Base-by-base conservation (phyloP, 2,888 invertebrate species). In the Tinea semifulvella region DNA sequence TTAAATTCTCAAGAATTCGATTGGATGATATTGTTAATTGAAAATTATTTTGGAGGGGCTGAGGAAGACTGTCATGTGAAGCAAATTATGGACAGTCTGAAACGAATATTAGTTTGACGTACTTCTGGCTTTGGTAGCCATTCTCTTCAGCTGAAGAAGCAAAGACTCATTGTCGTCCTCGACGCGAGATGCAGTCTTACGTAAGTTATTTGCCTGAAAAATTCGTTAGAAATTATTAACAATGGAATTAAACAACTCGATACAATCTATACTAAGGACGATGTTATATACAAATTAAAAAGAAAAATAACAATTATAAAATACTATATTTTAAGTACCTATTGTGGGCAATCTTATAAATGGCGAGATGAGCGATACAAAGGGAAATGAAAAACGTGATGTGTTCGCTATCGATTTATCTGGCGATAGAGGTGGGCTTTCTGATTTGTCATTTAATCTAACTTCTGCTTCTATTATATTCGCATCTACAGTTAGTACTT, bases 101-200 rank as follows among this genome's bases (percentile, higher is more conserved):
- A 71, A 64, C 70, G 68, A 57, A 67, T 58, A 63, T 61, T 63
- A 58, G 57, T 64, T 61, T 62, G 70, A 86, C 88, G 80, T 89
- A 90, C 89, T 88, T 87, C 87, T 86, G 82, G 90, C 88, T 81
- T 90, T 88, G 74, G 89, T 88, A 83, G 94, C 93, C 90, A 96
- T 91, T 88, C 96, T 96, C 87, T 95, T 93, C 82, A 97, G 87
- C 86, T 96, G 96, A 84, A 93, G 87, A 77, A 93, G 89, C 77
- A 96, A 85, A 57, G 93, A 93, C 77, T 98, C 97, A 85, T 97
- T 97, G 85, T 98, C 97, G 73, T 96, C 95, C 82, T 98, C 97
- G 69, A 96, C 88, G 63, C 96, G 89, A 65, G 91, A 88, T 65
- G 94, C 87, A 83, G 93, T 94, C 85, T 91, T 92, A 77, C 94